Conservation (phyloP, 2,888 invertebrate genomes). For the Agrochola lychnidis region DNA sequence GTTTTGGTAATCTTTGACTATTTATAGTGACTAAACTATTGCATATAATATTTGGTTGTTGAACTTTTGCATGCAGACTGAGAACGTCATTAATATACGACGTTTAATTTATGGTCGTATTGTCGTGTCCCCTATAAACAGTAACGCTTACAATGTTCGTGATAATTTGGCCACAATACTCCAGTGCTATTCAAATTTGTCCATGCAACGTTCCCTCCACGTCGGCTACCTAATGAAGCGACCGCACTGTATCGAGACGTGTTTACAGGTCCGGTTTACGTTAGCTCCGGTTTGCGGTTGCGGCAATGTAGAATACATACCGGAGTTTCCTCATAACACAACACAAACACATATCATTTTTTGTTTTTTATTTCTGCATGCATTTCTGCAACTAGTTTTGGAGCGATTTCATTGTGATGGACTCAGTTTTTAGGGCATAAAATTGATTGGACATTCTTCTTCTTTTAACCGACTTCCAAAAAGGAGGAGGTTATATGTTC, state of each 20-base stretch:
- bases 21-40: not conserved
- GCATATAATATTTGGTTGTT: not conserved
- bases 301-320: conserved; percentile 20
- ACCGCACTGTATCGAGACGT: conserved; percentile 44
- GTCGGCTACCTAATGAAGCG: conserved; percentile 55
- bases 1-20: not conserved
- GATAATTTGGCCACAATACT: conserved; percentile 52
- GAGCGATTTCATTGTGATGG: not conserved
- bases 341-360: no score
- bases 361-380: no score
- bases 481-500: no score
- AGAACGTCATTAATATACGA: not conserved
- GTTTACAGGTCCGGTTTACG: conserved; percentile 48
- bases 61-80: not conserved
- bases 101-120: not conserved
- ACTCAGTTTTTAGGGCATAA: not conserved
- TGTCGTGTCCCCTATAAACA: not conserved
- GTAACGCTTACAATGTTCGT: conserved; percentile 29
- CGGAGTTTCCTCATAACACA: not conserved
- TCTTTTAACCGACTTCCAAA: no score
- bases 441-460: not conserved
- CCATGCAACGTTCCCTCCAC: conserved; percentile 38
- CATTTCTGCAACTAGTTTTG: not conserved
- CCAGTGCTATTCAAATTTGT: conserved; percentile 53
- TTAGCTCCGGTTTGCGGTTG: conserved; percentile 44